Conservation (phyloP, 2,113 vertebrate species). For the Myrmecobius fasciatus region DNA sequence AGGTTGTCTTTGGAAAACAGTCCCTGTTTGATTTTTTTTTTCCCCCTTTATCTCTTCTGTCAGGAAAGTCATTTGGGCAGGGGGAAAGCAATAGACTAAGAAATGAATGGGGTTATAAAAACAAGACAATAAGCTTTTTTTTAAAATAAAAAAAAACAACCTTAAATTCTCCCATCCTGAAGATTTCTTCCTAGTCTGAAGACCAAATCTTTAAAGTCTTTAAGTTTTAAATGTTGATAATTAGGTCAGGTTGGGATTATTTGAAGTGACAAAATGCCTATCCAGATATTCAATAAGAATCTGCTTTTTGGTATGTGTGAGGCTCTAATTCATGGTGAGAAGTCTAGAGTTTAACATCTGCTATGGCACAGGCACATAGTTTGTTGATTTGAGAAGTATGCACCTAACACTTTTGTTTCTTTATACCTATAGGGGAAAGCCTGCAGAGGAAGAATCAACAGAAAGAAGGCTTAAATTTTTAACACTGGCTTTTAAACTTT, state of each 20-base stretch:
- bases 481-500: constrained; percentile 17
- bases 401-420: not conserved
- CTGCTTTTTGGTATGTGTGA: not conserved
- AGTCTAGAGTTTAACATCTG: not conserved
- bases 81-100: not conserved
- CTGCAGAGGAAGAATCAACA: constrained; percentile 39
- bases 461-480: constrained; percentile 39
- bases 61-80: no score
- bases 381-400: not conserved
- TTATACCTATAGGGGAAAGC: not conserved
- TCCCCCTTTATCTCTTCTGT: no score
- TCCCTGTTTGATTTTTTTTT: not conserved
- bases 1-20: not conserved
- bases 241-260: not conserved
- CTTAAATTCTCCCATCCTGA: not conserved
- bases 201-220: not conserved
- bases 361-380: not conserved
- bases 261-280: not conserved
- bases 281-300: not conserved
- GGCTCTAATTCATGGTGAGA: not conserved
- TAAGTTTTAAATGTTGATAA: not conserved
- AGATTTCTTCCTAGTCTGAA: not conserved
- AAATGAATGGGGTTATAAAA: not conserved
- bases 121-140: not conserved
- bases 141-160: not conserved